phyloP scores from a whole-genome alignment of 2,113 vertebrate genomes.

The Odocoileus virginianus region DNA sequence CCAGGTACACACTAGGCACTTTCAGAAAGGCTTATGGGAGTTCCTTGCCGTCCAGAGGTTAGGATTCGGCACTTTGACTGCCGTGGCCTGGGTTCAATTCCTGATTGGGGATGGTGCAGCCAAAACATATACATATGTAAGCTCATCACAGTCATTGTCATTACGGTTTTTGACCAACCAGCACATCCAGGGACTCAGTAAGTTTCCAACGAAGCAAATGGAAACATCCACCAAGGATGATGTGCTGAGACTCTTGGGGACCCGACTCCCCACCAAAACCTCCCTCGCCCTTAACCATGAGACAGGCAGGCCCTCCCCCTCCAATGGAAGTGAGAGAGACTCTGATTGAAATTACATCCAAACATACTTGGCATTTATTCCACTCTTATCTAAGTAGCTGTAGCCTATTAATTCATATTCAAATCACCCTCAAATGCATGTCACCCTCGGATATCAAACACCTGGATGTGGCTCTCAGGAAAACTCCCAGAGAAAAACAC shows the following conservation, averaged over 20 bases:
- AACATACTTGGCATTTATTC: conserved; percentile 20
- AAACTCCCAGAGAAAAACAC: conserved; percentile 30
- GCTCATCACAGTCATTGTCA: not conserved
- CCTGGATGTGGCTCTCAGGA: conserved; percentile 37
- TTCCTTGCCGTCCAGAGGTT: not conserved
- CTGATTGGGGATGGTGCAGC: accelerated
- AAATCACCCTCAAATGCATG: conserved; percentile 31
- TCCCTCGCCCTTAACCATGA: not conserved
- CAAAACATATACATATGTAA: not conserved
- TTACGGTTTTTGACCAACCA: not conserved
- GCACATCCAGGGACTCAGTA: not conserved
- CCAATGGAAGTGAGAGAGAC: not conserved
- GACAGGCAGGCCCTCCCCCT: not conserved
- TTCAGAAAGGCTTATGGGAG: not conserved
- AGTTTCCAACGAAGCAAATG: not conserved
- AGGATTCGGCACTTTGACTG: not conserved
- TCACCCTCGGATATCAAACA: conserved; percentile 27
- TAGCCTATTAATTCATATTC: conserved; percentile 53
- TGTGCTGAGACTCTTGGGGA: not conserved
- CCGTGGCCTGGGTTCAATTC: not conserved
- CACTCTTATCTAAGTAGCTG: conserved; percentile 38
- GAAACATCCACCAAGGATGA: not conserved
- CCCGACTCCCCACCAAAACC: not conserved
- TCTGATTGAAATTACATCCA: conserved; percentile 23
- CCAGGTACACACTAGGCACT: not conserved